A percentile compares a stretch with the other conserved stretches of the same genome.
These are phyloP conservation scores for Tychaedon coryphoeus DNA, from an alignment of 2,113 vertebrate species.

Conservation along the genomic window DNA sequence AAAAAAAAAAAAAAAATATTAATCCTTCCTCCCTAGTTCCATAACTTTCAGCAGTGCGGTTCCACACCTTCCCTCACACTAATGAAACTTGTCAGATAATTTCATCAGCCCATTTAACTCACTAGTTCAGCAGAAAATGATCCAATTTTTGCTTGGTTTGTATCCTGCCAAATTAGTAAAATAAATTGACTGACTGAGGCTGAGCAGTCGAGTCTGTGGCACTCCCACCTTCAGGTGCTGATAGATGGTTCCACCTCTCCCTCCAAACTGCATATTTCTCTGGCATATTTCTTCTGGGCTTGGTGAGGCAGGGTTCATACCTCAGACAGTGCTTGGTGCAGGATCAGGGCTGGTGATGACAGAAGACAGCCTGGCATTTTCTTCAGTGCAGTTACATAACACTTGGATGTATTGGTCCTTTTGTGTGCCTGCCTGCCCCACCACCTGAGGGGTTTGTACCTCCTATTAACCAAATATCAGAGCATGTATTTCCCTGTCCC, in stretches of 20 bases:
- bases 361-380: background rate
- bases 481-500: background rate
- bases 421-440: background rate
- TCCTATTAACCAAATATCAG: background rate
- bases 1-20: background rate
- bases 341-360: background rate
- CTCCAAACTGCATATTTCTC: background rate
- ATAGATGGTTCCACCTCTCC: background rate
- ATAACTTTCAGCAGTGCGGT: background rate
- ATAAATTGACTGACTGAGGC: background rate
- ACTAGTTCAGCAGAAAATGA: conserved; percentile 8
- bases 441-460: background rate
- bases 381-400: background rate
- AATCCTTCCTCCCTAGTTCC: background rate
- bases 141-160: background rate
- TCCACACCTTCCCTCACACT: background rate
- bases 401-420: background rate
- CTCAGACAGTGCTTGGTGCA: background rate
- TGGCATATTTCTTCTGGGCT: background rate
- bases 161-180: conserved; percentile 23
- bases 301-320: background rate
- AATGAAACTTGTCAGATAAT: conserved; percentile 36
- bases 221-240: background rate
- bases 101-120: conserved; percentile 14
- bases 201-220: background rate